Percentiles rank a stretch among this genome's conserved stretches.
phyloP scores from a whole-genome alignment of 1,140 invertebrate genomes.

The Zaprionus nigranus region DNA sequence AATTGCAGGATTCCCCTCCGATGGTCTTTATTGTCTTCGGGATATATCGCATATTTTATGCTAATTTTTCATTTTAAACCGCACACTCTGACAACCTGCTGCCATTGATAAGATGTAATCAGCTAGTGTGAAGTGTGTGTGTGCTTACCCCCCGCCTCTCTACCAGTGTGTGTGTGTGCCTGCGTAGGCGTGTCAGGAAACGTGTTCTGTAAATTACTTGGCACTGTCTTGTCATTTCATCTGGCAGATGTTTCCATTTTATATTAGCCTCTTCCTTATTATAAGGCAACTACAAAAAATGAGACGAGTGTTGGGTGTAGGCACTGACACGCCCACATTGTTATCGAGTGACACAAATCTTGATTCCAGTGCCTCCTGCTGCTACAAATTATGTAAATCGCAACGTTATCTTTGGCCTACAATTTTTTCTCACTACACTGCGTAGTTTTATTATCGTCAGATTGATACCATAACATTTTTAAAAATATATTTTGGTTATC shows the following conservation, averaged over 20 bases:
- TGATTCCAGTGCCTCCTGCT: constrained; percentile 38
- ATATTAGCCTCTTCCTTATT: constrained; percentile 45
- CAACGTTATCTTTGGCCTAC: constrained; percentile 6
- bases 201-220: constrained; percentile 52
- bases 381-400: constrained; percentile 32
- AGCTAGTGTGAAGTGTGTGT: constrained; percentile 21
- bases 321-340: constrained; percentile 20
- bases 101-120: constrained; percentile 32
- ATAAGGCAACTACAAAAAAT: constrained; percentile 32
- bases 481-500: background rate
- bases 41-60: constrained; percentile 22
- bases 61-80: constrained; percentile 35
- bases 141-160: no score
- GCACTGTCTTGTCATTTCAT: constrained; percentile 45
- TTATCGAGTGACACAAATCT: constrained; percentile 65
- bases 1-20: background rate
- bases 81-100: constrained; percentile 22
- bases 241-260: constrained; percentile 47
- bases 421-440: background rate
- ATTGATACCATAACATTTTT: background rate
- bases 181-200: constrained; percentile 15
- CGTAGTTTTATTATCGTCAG: background rate
- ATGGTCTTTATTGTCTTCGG: background rate
- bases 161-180: background rate
- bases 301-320: constrained; percentile 6